A percentile compares a stretch with the other conserved stretches of the same genome.
Conservation (phyloP, 2,888 invertebrate species). For the Hemistola chrysoprasaria region DNA sequence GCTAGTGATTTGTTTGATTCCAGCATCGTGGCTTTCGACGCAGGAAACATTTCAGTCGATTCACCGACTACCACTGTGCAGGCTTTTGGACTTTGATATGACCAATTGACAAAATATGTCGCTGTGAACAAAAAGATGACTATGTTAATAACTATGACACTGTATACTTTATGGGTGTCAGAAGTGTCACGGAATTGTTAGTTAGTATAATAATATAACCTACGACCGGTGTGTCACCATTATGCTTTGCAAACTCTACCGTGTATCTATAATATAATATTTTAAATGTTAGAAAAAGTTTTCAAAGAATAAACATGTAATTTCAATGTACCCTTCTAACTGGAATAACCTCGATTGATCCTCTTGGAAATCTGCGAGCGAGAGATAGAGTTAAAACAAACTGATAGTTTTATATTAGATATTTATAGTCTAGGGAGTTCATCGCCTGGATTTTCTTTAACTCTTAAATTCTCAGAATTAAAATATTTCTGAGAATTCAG, state of each 20-base stretch:
- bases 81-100: conserved; percentile 91
- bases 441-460: too few relatives aligned
- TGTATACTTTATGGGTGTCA: too few relatives aligned
- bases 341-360: conserved; percentile 21
- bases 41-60: conserved; percentile 85
- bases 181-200: too few relatives aligned
- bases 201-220: too few relatives aligned
- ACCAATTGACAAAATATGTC: conserved; percentile 92
- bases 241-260: too few relatives aligned
- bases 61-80: conserved; percentile 93
- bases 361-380: conserved; percentile 25
- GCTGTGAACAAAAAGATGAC: conserved; percentile 76
- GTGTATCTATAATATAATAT: not conserved
- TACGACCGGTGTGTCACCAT: too few relatives aligned
- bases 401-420: conserved; percentile 30
- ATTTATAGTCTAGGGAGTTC: conserved; percentile 22
- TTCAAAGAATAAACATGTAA: too few relatives aligned
- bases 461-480: too few relatives aligned
- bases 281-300: not conserved
- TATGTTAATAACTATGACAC: too few relatives aligned
- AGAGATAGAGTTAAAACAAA: conserved; percentile 23
- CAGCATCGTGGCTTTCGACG: conserved; percentile 87
- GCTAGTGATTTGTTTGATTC: conserved; percentile 88
- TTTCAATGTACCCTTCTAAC: conserved; percentile 9
- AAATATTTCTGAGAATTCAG: conserved; percentile 14